These are phyloP conservation scores for Anthopleura sola DNA, from an alignment of 64 coral and sea anemone genomes.

Conservation along the genomic window DNA sequence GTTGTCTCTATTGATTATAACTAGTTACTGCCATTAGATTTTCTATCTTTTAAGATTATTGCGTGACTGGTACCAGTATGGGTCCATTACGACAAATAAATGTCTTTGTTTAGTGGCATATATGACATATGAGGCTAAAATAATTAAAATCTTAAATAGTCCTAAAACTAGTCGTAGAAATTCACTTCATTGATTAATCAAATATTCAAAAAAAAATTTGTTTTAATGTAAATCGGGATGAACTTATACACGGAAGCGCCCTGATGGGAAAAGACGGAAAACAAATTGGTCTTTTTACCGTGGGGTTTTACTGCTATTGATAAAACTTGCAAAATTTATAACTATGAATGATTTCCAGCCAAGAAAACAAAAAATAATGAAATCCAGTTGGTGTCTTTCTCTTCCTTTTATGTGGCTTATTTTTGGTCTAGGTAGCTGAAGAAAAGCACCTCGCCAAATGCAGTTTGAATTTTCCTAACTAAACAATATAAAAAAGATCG, in stretches of 20 bases:
- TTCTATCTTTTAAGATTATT: background rate
- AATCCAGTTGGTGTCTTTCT: background rate
- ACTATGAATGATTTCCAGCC: background rate
- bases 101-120: background rate
- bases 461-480: no score
- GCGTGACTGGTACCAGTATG: conserved; percentile 4
- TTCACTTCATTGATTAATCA: background rate
- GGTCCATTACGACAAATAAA: background rate
- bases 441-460: background rate
- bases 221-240: background rate
- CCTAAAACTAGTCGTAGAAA: background rate
- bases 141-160: background rate
- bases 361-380: background rate
- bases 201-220: background rate
- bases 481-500: background rate
- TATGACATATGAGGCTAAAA: background rate
- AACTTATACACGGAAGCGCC: background rate
- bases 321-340: background rate
- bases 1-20: background rate
- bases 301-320: background rate
- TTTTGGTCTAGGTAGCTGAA: background rate
- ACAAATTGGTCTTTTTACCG: background rate
- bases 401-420: background rate
- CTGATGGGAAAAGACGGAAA: background rate
- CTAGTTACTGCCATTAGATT: background rate